Evolutionary conservation across 2,113 vertebrate species (phyloP), one percentile per base, ranked within the genome.

Genomic region (Bos indicus): DNA sequence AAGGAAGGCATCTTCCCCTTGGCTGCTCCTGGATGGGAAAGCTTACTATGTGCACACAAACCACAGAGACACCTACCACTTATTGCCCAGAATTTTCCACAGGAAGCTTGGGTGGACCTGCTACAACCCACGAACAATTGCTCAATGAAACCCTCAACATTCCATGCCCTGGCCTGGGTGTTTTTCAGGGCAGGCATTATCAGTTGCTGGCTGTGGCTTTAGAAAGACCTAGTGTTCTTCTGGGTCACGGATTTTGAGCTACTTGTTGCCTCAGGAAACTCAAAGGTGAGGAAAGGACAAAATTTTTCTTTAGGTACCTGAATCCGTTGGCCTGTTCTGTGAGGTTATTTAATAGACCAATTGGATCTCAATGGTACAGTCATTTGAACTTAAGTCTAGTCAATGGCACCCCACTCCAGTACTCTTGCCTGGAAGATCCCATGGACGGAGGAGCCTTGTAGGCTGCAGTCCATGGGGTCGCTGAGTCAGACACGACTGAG

Each of bases 71-170:
- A 91, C 23, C 62, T 78, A 11, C 56, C 78, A 88, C 36, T 40
- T 15, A 71, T 36, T 74, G 83, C 67, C 67, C 51, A 87, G 91
- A 89, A 93, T 89, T 95, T 96, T 96, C 95, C 23, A 2, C 78
- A 91, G 93, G 82, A 93, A 86, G 40, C 43, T 83, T 74, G 60
- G 56, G 51, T 88, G 60, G 56, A 40, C 89, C 60, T 86, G 89
- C 83, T 60, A 89, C 48, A 82, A 52, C 43, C 54, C 60, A 13
- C 2, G 30, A 88, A 94, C 91, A 95, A 85, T 81, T 77, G 77
- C 71, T 83, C 89, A 78, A 2, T 85, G 30, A 95, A 97, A 54
- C 60, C 80, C 40, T 17, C 51, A 52, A 83, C 57, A 25, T 87
- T 71, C 67, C 19, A 62, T 59, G 52, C 71, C 36, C 51, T 64